These are phyloP conservation scores for Anaspis maculata DNA, from an alignment of 2,888 invertebrate species.

Conservation along the genomic window DNA sequence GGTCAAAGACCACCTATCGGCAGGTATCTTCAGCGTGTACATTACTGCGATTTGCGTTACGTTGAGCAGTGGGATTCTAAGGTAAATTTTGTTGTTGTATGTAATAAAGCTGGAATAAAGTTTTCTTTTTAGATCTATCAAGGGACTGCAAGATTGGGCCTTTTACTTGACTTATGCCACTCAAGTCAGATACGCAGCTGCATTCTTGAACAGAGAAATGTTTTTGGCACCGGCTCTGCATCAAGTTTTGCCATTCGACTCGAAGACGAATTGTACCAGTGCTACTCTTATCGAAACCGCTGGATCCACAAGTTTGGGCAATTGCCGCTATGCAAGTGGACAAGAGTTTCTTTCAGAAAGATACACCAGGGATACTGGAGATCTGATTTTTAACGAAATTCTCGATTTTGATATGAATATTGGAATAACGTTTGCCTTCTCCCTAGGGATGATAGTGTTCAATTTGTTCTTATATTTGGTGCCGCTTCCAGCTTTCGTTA, in stretches of 20 bases:
- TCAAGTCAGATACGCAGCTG: conserved; percentile 72
- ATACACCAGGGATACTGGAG: conserved; percentile 53
- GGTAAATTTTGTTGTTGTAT: too few species aligned
- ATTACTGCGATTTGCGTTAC: conserved; percentile 63
- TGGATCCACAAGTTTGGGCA: conserved; percentile 47
- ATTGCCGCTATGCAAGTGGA: conserved; percentile 63
- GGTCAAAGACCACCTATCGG: conserved; percentile 67
- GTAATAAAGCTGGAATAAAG: not conserved
- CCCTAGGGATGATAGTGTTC: conserved; percentile 69
- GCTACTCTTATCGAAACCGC: conserved; percentile 48
- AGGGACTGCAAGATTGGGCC: conserved; percentile 73
- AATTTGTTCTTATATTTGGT: conserved; percentile 80
- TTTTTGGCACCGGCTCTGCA: conserved; percentile 51
- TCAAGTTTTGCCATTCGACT: conserved; percentile 43
- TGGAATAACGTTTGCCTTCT: conserved; percentile 74
- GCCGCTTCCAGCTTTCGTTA: conserved; percentile 75
- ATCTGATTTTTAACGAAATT: conserved; percentile 51
- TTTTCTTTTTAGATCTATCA: conserved; percentile 56
- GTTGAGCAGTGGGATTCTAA: conserved; percentile 68
- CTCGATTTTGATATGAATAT: conserved; percentile 69
- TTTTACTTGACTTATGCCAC: conserved; percentile 72
- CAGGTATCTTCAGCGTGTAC: conserved; percentile 72
- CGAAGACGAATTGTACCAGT: conserved; percentile 50
- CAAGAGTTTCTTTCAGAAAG: conserved; percentile 64
- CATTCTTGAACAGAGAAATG: conserved; percentile 63